These are phyloP conservation scores for Himalopsyche kuldschensis DNA, from an alignment of 2,888 invertebrate species.

Conservation along the genomic window DNA sequence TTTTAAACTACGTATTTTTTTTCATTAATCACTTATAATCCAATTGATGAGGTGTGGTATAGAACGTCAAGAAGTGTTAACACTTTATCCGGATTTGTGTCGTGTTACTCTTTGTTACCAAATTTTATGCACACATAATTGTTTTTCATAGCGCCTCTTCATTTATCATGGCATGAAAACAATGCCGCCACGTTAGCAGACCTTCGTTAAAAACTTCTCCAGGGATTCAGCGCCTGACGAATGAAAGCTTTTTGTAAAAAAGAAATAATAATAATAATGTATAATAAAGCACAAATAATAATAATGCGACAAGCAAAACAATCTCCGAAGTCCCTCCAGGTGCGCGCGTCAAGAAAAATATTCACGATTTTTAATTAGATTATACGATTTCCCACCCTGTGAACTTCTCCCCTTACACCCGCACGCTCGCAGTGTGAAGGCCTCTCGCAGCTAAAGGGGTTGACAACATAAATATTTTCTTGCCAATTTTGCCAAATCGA, in stretches of 20 bases:
- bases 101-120: no score
- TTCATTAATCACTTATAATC: no score
- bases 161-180: background rate
- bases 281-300: background rate
- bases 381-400: conserved; percentile 7
- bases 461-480: background rate
- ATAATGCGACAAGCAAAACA: conserved; percentile 3
- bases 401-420: conserved; percentile 15
- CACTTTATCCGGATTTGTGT: no score
- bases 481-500: no score
- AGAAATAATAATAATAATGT: background rate
- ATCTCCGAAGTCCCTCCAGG: conserved; percentile 18
- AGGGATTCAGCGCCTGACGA: background rate
- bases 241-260: background rate
- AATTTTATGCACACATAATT: no score
- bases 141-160: no score
- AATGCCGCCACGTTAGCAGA: background rate
- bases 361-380: conserved; percentile 38
- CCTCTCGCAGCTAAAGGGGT: conserved; percentile 3
- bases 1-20: no score
- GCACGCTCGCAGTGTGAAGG: background rate
- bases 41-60: no score
- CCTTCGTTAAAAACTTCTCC: background rate
- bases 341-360: conserved; percentile 33
- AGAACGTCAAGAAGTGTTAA: no score